These are phyloP conservation scores for Petromus typicus DNA, from an alignment of 2,113 vertebrate genomes.

Conservation along the genomic window DNA sequence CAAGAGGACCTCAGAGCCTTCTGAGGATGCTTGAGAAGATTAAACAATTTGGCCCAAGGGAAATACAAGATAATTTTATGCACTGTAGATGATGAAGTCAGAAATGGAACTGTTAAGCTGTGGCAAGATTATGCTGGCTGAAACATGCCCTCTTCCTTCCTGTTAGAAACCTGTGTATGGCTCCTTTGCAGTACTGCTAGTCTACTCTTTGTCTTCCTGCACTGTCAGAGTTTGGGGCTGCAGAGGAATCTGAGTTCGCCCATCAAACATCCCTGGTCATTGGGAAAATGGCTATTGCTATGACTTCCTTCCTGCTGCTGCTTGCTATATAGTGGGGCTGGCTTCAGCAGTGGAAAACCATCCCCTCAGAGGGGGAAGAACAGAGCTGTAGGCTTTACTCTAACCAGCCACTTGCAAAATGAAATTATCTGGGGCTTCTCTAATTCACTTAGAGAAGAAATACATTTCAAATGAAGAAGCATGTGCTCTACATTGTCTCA, in stretches of 20 bases:
- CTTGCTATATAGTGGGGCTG: background rate
- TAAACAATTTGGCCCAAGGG: background rate
- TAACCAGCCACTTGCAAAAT: slow-evolving; percentile 14
- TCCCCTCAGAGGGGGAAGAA: background rate
- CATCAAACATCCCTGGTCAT: accelerated
- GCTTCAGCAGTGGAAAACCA: background rate
- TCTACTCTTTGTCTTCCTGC: background rate
- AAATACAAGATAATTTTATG: background rate
- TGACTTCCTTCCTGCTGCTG: background rate
- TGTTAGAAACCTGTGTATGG: background rate
- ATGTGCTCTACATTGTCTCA: background rate
- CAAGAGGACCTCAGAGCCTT: background rate
- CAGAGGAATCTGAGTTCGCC: background rate
- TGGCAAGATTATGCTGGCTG: background rate
- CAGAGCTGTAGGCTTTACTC: background rate
- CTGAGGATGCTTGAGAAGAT: background rate
- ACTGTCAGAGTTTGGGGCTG: background rate
- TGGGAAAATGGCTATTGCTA: background rate
- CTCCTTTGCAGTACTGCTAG: no score
- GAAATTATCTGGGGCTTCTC: slow-evolving; percentile 22
- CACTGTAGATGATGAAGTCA: background rate
- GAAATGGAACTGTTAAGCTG: background rate
- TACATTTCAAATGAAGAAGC: slow-evolving; percentile 29
- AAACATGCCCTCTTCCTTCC: background rate
- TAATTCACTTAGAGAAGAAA: background rate